phyloP scores from a whole-genome alignment of 2,797 vertebrate species.

The Parotocinclus haroldoi region DNA sequence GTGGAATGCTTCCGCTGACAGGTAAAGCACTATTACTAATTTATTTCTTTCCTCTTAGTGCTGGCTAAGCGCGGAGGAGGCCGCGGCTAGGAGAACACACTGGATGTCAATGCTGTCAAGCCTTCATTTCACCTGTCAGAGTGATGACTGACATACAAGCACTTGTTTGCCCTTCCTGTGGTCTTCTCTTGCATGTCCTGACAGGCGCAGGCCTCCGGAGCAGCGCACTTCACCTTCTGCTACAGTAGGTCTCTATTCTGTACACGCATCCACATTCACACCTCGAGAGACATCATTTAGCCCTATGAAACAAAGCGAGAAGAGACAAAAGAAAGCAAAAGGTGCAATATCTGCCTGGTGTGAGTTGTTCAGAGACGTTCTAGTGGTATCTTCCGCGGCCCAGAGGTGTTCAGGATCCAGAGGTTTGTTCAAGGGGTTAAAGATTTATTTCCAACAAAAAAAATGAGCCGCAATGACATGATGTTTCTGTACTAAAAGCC shows the following conservation, averaged over 20 bases:
- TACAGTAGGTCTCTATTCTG: slow-evolving; percentile 42
- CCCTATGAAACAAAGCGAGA: slow-evolving; percentile 48
- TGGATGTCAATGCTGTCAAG: slow-evolving; percentile 81
- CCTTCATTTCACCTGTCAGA: slow-evolving; percentile 84
- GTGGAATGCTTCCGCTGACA: slow-evolving; percentile 72
- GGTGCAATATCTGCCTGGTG: slow-evolving; percentile 28
- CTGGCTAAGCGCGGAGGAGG: slow-evolving; percentile 67
- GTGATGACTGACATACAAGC: slow-evolving; percentile 82
- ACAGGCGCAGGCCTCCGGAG: slow-evolving; percentile 68
- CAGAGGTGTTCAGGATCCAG: neutral
- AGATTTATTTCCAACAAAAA: too few relatives aligned
- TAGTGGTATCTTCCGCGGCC: neutral
- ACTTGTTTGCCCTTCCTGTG: slow-evolving; percentile 82
- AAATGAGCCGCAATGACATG: too few relatives aligned
- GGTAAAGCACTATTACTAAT: slow-evolving; percentile 83
- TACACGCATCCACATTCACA: slow-evolving; percentile 49
- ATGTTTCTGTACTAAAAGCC: too few relatives aligned
- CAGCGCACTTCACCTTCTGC: slow-evolving; percentile 29
- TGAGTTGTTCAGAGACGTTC: neutral
- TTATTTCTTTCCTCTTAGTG: slow-evolving; percentile 83
- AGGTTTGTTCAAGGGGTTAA: neutral
- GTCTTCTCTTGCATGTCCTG: slow-evolving; percentile 74
- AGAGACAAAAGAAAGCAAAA: slow-evolving; percentile 32
- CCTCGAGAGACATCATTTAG: slow-evolving; percentile 66
- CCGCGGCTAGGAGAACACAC: slow-evolving; percentile 67